These are phyloP conservation scores for Porites evermanni DNA, from an alignment of 92 coral and sea anemone genomes.

Conservation along the genomic window DNA sequence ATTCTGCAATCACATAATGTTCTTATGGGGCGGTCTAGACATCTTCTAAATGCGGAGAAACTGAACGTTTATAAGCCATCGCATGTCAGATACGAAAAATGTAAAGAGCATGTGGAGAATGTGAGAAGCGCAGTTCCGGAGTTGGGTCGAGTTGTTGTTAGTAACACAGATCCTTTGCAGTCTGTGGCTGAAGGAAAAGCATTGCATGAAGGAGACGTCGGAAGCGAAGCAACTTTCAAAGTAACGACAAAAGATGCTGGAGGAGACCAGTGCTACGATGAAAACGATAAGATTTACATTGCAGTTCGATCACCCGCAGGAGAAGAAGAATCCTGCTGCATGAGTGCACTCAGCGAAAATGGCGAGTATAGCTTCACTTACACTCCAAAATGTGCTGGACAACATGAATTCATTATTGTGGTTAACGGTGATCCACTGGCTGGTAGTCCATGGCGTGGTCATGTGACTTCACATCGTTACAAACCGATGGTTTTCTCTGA, in stretches of 20 bases:
- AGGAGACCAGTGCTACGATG: slow-evolving; percentile 59
- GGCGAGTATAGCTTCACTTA: slow-evolving; percentile 49
- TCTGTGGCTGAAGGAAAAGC: slow-evolving; percentile 33
- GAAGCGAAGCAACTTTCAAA: slow-evolving; percentile 32
- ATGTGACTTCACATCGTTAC: slow-evolving; percentile 39
- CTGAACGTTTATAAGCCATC: too few relatives aligned
- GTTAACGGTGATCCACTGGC: slow-evolving; percentile 42
- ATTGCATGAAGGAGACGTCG: slow-evolving; percentile 26
- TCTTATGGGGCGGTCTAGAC: not conserved
- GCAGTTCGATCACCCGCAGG: slow-evolving; percentile 33
- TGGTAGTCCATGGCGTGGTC: slow-evolving; percentile 48
- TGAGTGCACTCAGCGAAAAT: slow-evolving; percentile 28
- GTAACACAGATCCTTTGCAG: slow-evolving; percentile 38
- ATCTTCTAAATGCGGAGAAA: not conserved
- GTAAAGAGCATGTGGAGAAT: not conserved
- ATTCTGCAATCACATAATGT: not conserved
- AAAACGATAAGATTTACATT: slow-evolving; percentile 53
- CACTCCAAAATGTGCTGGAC: slow-evolving; percentile 40
- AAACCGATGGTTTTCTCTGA: not conserved
- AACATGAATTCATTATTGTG: slow-evolving; percentile 30
- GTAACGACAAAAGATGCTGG: slow-evolving; percentile 50
- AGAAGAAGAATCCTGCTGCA: not conserved
- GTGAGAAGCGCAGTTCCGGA: not conserved
- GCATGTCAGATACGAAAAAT: too few relatives aligned
- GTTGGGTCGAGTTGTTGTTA: slow-evolving; percentile 43